Conservation (phyloP, 2,113 vertebrate genomes). For the Centrocercus urophasianus region DNA sequence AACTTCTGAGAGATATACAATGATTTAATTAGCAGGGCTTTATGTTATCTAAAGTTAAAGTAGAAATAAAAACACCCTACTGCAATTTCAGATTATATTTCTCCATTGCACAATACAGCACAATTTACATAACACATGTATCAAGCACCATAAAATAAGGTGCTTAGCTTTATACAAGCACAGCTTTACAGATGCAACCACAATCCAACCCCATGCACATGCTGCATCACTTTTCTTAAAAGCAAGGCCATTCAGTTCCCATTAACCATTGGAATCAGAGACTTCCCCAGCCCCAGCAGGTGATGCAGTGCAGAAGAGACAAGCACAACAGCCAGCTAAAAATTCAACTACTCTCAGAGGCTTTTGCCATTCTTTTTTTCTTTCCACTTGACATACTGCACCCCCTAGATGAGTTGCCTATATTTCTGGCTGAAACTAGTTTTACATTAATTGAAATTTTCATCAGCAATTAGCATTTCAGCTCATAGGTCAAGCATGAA, state of each 20-base stretch:
- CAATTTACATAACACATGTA: neutral
- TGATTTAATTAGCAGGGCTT: neutral
- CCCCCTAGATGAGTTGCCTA: neutral
- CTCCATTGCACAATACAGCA: neutral
- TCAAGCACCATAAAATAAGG: neutral
- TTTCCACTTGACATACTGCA: neutral
- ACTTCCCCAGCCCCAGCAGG: neutral
- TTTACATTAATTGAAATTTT: slow-evolving; percentile 40
- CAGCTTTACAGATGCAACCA: neutral
- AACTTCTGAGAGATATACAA: neutral
- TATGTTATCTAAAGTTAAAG: neutral
- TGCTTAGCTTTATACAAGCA: neutral
- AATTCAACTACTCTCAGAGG: neutral
- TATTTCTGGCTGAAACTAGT: neutral
- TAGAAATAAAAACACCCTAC: neutral
- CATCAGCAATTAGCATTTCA: neutral
- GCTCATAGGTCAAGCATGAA: slow-evolving; percentile 24
- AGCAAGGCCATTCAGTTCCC: neutral
- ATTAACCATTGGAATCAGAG: neutral
- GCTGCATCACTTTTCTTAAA: neutral
- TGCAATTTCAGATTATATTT: neutral
- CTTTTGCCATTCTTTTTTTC: neutral
- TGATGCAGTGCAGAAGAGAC: rapidly evolving
- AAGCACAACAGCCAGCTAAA: neutral
- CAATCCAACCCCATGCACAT: neutral